Conservation (phyloP, 1,140 invertebrate species). For the Plectrocnemia conspersa region DNA sequence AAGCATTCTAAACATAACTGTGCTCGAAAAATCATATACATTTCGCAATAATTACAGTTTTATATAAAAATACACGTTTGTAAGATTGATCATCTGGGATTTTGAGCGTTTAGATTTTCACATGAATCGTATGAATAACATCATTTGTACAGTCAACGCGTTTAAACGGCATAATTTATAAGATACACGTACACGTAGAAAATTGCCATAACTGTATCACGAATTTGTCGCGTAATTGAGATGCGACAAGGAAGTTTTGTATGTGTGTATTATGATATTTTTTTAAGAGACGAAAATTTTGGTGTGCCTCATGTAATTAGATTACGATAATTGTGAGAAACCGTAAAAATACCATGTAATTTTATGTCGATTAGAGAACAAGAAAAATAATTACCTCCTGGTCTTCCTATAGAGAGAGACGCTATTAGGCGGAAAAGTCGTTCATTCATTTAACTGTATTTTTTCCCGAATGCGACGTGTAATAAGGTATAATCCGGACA, state of each 20-base stretch:
- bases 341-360: conserved; percentile 33
- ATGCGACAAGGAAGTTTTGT: conserved; percentile 9
- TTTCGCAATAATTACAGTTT: no score
- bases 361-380: conserved; percentile 34
- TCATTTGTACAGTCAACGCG: no score
- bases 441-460: conserved; percentile 19
- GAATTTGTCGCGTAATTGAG: conserved; percentile 34
- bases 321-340: conserved; percentile 36
- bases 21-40: no score
- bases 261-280: background rate
- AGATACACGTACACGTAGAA: no score
- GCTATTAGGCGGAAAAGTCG: background rate
- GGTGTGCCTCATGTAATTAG: conserved; percentile 32
- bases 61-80: no score
- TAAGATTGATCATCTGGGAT: no score
- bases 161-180: no score
- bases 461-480: conserved; percentile 9
- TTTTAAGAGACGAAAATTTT: conserved; percentile 24
- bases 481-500: conserved; percentile 21
- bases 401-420: conserved; percentile 15
- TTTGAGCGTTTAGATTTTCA: no score
- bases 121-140: no score
- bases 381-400: conserved; percentile 22
- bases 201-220: conserved; percentile 27
- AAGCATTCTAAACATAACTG: no score